These are phyloP conservation scores for Tragelaphus imberbis DNA, from an alignment of 2,113 vertebrate genomes.

Conservation along the genomic window DNA sequence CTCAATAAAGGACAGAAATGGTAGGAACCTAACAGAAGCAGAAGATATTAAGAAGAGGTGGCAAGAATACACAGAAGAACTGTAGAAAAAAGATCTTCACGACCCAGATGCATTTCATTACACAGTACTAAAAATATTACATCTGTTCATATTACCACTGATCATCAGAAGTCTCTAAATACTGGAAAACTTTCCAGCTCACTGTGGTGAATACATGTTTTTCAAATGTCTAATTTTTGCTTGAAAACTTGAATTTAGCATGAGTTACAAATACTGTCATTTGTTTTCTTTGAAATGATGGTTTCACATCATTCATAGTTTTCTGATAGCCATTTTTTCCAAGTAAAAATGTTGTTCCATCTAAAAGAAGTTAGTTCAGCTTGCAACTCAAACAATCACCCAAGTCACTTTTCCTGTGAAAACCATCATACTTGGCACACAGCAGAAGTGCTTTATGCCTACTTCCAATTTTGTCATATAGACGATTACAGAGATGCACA, in stretches of 20 bases:
- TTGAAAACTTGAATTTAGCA: not conserved
- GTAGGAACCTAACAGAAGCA: too few relatives aligned
- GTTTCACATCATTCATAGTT: not conserved
- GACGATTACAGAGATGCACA: not conserved
- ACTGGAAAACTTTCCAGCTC: not conserved
- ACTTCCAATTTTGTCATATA: not conserved
- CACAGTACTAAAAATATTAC: not conserved
- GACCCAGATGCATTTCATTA: not conserved
- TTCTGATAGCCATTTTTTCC: not conserved
- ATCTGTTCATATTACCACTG: not conserved
- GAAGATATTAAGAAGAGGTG: too few relatives aligned
- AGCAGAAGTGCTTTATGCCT: not conserved
- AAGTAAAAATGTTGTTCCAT: not conserved
- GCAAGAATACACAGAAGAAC: too few relatives aligned
- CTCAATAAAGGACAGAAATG: too few relatives aligned
- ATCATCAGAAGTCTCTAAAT: not conserved
- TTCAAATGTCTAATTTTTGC: not conserved
- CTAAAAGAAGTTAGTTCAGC: not conserved
- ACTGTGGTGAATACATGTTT: not conserved
- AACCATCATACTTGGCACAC: not conserved
- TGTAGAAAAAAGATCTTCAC: too few relatives aligned
- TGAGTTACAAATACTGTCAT: not conserved
- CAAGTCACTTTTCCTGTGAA: not conserved
- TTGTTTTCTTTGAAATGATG: not conserved
- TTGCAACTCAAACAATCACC: not conserved